These are phyloP conservation scores for Limnephilus auricula DNA, from an alignment of 2,888 invertebrate genomes.

Conservation along the genomic window DNA sequence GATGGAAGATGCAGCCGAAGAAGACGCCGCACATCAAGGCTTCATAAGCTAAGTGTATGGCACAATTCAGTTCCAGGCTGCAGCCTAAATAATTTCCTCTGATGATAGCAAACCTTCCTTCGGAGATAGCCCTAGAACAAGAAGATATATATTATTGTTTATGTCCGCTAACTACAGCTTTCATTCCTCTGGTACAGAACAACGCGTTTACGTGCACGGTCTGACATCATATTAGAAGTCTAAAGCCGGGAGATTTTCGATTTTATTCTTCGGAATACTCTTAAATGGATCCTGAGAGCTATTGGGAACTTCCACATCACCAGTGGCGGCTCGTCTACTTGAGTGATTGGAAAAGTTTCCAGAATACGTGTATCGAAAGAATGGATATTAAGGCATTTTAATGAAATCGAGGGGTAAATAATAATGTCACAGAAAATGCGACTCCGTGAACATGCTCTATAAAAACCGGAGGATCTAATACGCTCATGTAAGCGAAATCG, in stretches of 20 bases:
- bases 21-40: no score
- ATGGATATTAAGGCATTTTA: not conserved
- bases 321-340: not conserved
- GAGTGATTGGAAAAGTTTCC: not conserved
- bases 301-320: not conserved
- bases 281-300: not conserved
- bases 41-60: no score
- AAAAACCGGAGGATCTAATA: not conserved
- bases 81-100: no score
- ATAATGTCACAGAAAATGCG: not conserved
- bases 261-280: not conserved
- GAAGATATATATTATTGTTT: not conserved
- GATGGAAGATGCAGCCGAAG: no score
- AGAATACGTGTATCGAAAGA: not conserved
- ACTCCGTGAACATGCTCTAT: not conserved
- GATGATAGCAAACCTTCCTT: no score
- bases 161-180: not conserved
- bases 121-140: no score
- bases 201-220: constrained; percentile 28
- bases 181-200: not conserved
- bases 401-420: not conserved
- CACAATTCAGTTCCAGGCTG: no score
- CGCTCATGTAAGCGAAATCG: not conserved
- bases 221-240: constrained; percentile 17
- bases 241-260: not conserved